Evolutionary conservation across 92 coral and sea anemone species (phyloP), one percentile per base, ranked within the genome.

Genomic region (Palythoa caribaeorum): DNA sequence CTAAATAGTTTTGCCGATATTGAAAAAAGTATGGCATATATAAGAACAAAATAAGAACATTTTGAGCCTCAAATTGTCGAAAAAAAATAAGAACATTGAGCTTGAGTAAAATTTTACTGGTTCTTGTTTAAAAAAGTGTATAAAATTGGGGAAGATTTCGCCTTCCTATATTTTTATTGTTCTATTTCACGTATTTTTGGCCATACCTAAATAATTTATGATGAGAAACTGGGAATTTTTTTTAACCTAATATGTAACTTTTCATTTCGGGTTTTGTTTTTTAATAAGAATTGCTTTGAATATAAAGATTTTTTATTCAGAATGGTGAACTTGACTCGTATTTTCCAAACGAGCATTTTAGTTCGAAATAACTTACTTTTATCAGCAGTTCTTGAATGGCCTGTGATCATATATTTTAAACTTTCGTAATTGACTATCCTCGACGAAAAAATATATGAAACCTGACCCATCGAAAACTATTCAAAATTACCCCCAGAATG

Each of bases 381-480:
- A 60, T 60, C 68, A 60, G 68, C 68, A 60, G 68, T 16, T 60
- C 21, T 14, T 60, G 20, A n/a, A n/a, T n/a, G n/a, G 68, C 68
- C 68, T 60, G 68, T 60, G 68, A 2, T 60, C 68, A 60, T 60
- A 60, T 60, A 60, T 1, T 60, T 17, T 60, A 60, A 60, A 20
- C 68, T 16, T 60, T 13, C 68, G 69, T 14, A 60, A 60, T 60
- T 60, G 21, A 20, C 69, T 60, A 60, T 60, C 20, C 20, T 60
- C 69, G 69, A 60, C 69, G 69, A 60, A 60, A 60, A 60, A 60
- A 60, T 60, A 60, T 60, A 60, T 2, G 15, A 60, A 60, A 60
- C 69, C 69, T 60, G 69, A 60, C 20, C 69, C 21, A 60, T 60
- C 69, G 69, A 60, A 16, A 60, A 60, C n/a, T 60, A 60, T 60